phyloP scores from a whole-genome alignment of 2,797 vertebrate species.

The Acanthurus lineatus region DNA sequence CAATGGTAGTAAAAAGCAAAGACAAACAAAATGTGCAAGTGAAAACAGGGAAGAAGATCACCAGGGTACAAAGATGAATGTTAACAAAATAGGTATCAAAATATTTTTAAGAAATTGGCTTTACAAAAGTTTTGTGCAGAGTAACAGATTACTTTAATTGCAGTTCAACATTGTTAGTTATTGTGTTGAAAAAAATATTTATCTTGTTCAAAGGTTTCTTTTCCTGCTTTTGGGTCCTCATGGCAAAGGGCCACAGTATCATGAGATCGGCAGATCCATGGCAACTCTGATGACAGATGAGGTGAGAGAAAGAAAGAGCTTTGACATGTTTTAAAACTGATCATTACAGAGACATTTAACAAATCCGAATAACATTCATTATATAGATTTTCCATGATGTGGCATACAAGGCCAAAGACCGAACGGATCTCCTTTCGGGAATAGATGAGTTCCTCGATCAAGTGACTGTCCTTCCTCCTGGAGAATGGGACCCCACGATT shows the following conservation, averaged over 20 bases:
- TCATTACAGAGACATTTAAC: not conserved
- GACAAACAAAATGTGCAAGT: not conserved
- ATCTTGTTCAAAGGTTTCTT: conserved; percentile 88
- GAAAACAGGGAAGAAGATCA: too few relatives aligned
- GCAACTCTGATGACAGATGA: conserved; percentile 98
- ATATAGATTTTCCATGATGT: conserved; percentile 95
- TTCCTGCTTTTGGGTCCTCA: conserved; percentile 94
- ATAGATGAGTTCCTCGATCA: conserved; percentile 98
- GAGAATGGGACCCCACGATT: conserved; percentile 98
- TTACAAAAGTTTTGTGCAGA: too few relatives aligned
- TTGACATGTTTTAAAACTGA: not conserved
- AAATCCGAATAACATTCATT: not conserved
- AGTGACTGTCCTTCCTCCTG: conserved; percentile 95
- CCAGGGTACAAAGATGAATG: too few relatives aligned
- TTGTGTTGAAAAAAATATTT: conserved; percentile 24
- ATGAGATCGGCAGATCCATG: conserved; percentile 98
- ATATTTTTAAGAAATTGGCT: too few relatives aligned
- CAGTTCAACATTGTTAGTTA: not conserved
- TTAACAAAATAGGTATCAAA: too few relatives aligned
- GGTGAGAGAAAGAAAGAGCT: conserved; percentile 78
- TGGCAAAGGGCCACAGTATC: conserved; percentile 95
- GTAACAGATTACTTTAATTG: not conserved
- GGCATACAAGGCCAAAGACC: conserved; percentile 97
- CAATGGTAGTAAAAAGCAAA: accelerated
- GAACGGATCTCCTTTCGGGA: conserved; percentile 94